A percentile compares a stretch with the other conserved stretches of the same genome.
Evolutionary conservation across 2,888 invertebrate species (phyloP).

Genomic region (Eupeodes luniger): DNA sequence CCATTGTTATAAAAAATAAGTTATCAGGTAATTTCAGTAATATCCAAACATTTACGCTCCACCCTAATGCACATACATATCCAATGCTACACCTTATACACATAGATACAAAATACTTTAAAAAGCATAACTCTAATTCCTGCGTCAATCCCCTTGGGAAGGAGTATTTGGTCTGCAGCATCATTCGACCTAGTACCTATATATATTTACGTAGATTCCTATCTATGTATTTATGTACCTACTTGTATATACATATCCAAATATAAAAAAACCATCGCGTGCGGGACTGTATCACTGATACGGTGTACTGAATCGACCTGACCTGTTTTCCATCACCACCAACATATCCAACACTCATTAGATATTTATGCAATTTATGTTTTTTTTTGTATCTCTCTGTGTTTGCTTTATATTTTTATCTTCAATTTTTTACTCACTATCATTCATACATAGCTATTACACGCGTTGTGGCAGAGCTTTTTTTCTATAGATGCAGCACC

Average conservation of each 20-base stretch:
- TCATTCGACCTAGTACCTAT: conserved; percentile 22
- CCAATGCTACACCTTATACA: too few species aligned
- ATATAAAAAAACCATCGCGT: conserved; percentile 23
- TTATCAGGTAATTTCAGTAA: too few species aligned
- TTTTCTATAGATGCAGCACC: background rate
- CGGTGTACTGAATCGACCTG: conserved; percentile 14
- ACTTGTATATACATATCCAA: background rate
- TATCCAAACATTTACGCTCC: too few species aligned
- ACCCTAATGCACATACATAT: too few species aligned
- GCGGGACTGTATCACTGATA: conserved; percentile 10
- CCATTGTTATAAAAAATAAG: too few species aligned
- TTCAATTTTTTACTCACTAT: conserved; percentile 52
- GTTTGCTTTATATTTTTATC: conserved; percentile 49
- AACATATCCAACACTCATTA: conserved; percentile 60
- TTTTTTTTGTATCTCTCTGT: conserved; percentile 33
- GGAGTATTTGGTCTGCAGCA: conserved; percentile 40
- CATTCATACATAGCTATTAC: background rate
- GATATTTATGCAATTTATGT: conserved; percentile 73
- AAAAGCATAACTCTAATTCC: conserved; percentile 51
- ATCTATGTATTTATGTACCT: background rate
- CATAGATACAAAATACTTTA: conserved; percentile 25
- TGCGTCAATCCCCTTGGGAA: conserved; percentile 53
- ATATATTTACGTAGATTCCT: too few species aligned
- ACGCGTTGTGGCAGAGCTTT: background rate
- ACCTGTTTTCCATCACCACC: conserved; percentile 35